Conservation (phyloP, 2,797 vertebrate genomes). For the Falco rusticolus region DNA sequence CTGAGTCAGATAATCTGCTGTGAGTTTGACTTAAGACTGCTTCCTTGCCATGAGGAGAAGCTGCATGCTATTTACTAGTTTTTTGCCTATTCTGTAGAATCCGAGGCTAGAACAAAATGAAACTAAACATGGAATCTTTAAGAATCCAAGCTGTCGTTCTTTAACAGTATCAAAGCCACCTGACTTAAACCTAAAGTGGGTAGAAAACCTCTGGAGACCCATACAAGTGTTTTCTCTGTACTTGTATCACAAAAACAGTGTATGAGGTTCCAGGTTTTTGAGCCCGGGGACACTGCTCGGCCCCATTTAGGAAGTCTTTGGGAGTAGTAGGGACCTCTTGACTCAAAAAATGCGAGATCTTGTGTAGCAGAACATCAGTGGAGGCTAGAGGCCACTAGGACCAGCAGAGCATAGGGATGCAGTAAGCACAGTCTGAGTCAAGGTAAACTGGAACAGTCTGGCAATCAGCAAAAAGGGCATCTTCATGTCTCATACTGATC, state of each 20-base stretch:
- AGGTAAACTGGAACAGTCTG: neutral
- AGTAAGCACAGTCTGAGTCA: neutral
- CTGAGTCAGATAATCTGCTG: conserved; percentile 48
- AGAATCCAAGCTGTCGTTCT: neutral
- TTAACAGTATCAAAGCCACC: neutral
- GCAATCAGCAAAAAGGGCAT: neutral
- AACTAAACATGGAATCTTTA: neutral
- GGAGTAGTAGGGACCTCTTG: neutral
- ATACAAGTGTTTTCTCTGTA: neutral
- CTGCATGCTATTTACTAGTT: neutral
- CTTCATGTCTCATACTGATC: neutral
- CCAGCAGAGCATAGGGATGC: neutral
- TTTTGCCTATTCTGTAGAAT: neutral
- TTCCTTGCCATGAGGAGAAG: neutral
- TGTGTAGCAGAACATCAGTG: neutral
- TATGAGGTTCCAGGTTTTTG: neutral
- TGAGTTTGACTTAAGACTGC: neutral
- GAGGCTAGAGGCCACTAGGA: neutral
- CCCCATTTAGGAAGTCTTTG: neutral
- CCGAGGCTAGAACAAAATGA: neutral
- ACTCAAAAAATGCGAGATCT: neutral
- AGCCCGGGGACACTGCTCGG: neutral
- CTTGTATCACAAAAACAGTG: neutral
- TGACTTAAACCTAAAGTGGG: neutral
- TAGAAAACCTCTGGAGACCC: neutral